These are phyloP conservation scores for Cephus runcator DNA, from an alignment of 2,888 invertebrate species.

Conservation along the genomic window DNA sequence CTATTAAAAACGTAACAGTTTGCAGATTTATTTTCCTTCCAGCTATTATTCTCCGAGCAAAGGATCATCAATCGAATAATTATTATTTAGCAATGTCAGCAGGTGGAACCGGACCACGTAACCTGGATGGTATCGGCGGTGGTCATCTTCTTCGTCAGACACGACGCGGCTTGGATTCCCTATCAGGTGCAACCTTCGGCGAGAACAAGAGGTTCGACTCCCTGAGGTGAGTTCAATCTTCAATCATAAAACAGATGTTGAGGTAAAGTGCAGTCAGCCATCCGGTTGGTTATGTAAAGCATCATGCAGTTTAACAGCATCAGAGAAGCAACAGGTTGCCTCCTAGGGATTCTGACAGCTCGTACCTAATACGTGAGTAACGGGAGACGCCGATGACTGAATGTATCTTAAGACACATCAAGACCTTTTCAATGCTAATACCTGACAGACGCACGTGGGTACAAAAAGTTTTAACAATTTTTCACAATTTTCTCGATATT, in stretches of 20 bases:
- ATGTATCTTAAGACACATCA: no score
- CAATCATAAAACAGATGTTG: background rate
- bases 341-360: background rate
- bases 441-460: background rate
- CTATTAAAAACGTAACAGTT: background rate
- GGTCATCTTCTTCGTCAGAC: constrained; percentile 43
- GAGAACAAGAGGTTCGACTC: constrained; percentile 61
- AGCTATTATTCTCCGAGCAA: background rate
- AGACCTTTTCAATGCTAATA: background rate
- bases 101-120: constrained; percentile 33
- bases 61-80: background rate
- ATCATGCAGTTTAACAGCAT: background rate
- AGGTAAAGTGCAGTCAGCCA: background rate
- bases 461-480: background rate
- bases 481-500: background rate
- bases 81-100: background rate
- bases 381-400: background rate
- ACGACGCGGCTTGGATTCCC: constrained; percentile 64
- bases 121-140: constrained; percentile 46
- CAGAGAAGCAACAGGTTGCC: constrained; percentile 1
- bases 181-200: constrained; percentile 64
- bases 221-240: constrained; percentile 47
- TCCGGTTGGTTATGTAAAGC: background rate
- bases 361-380: background rate
- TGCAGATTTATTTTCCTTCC: background rate